Percentiles rank a stretch among this genome's conserved stretches.
phyloP scores from a whole-genome alignment of 2,888 invertebrate species.

The Acleris cristana region DNA sequence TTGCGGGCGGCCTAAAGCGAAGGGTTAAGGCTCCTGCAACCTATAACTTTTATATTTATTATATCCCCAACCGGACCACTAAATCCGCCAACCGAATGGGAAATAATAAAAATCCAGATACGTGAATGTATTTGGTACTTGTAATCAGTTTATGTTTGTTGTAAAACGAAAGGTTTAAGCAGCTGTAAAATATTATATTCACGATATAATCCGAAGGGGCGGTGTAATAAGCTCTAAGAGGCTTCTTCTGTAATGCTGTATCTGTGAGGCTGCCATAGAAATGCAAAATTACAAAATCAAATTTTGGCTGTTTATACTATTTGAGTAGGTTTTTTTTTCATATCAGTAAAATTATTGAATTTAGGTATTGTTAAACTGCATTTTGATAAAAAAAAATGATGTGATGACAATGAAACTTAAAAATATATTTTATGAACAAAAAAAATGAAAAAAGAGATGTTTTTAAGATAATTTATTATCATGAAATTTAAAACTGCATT shows the following conservation, averaged over 20 bases:
- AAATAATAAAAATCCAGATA: constrained; percentile 51
- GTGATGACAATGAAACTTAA: no score
- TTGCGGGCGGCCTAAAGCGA: constrained; percentile 79
- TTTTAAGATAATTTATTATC: no score
- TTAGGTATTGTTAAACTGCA: no score
- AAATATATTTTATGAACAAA: no score
- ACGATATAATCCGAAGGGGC: constrained; percentile 9
- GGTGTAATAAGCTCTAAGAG: constrained; percentile 11
- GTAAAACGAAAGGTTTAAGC: constrained; percentile 18
- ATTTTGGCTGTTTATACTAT: no score
- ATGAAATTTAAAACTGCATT: no score
- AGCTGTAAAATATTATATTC: constrained; percentile 18
- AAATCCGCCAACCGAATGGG: constrained; percentile 60
- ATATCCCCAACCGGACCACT: constrained; percentile 58
- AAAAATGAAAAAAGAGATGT: no score
- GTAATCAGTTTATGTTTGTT: constrained; percentile 31
- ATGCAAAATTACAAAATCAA: not conserved
- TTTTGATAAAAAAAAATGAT: no score
- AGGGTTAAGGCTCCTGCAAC: constrained; percentile 77
- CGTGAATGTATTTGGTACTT: constrained; percentile 10
- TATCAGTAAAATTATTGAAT: no score
- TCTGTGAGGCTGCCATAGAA: not conserved
- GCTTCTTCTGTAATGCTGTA: not conserved
- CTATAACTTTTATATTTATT: constrained; percentile 77
- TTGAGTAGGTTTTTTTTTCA: no score